Evolutionary conservation across 2,888 invertebrate genomes (phyloP), one percentile per base, ranked within the genome.

Genomic region (Campoplex capitator): DNA sequence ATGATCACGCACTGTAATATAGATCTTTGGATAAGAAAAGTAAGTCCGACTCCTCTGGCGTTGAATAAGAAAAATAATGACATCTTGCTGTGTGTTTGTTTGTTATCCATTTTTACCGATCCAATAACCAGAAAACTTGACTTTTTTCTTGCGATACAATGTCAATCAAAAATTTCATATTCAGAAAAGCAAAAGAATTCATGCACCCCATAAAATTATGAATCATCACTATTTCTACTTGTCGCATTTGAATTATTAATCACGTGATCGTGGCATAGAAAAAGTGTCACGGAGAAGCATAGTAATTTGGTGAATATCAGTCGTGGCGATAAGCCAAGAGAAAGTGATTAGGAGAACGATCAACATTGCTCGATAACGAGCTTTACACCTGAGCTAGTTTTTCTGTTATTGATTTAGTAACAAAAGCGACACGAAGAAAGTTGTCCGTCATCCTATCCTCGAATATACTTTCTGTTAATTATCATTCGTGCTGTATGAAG

Each of bases 381-480:
- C 32, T 62, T 32, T 13, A 32, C 16, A 62, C 6, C 6, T 62
- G 6, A 6, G 32, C 62, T 32, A 62, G 32, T 16, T 32, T 28
- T 28, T 38, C 38, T 32, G 7, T 32, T 32, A 6, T 13, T 16
- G 16, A 32, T 62, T 62, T 16, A 16, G 28, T 6, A 16, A 32
- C 28, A 16, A 62, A 32, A 4, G 28, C 28, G 13, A 32, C 28
- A 62, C 16, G 32, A 16, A 62, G 16, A 32, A 32, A 62, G 6
- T 32, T 16, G 58, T 62, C 16, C 4, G 58, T 28, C 28, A 58
- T 58, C 16, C 32, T 62, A 51, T 28, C 54, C 38, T 48, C 38
- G 32, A n/a, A 76, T 67, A 76, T 67, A 70, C 78, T 82, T 79
- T 74, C 70, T 42, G 62, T 67, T 85, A 38, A 74, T 45, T 78